Percentiles rank a stretch among this genome's conserved stretches.
These are phyloP conservation scores for Megaptera novaeangliae DNA, from an alignment of 2,113 vertebrate genomes.

Conservation along the genomic window DNA sequence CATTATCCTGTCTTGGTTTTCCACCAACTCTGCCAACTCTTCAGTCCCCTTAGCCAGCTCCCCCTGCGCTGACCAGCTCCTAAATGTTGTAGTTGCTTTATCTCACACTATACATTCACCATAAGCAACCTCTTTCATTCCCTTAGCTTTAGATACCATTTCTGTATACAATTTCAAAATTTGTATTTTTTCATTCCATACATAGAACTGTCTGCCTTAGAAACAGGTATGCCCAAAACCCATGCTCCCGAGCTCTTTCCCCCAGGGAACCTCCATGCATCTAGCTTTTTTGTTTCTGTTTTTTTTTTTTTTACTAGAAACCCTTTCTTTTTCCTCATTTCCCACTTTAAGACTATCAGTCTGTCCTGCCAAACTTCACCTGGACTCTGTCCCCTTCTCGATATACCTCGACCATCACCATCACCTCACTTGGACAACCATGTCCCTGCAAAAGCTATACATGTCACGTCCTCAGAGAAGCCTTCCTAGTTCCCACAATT, in stretches of 20 bases:
- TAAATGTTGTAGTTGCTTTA: not conserved
- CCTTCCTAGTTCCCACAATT: not conserved
- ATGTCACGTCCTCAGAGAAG: not conserved
- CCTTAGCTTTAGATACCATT: not conserved
- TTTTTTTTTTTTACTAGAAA: not conserved
- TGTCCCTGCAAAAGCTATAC: not conserved
- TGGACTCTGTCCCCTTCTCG: not conserved
- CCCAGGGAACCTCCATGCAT: not conserved
- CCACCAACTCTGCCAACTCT: not conserved
- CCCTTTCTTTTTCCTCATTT: not conserved
- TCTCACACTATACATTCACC: not conserved
- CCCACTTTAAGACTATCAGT: not conserved
- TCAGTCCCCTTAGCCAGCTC: not conserved
- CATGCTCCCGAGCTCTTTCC: not conserved
- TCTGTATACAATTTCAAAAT: not conserved
- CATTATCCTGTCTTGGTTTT: not conserved
- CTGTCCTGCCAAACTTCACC: not conserved
- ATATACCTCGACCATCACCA: not conserved
- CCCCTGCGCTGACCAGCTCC: not conserved
- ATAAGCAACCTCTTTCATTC: not conserved
- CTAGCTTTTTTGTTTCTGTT: not conserved
- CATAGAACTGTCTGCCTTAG: not conserved
- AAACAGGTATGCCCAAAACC: not conserved
- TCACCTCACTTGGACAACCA: not conserved
- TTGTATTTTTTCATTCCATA: not conserved